Percentiles rank a stretch among this genome's conserved stretches.
phyloP scores from a whole-genome alignment of 2,888 invertebrate genomes.

The Netelia inedita region DNA sequence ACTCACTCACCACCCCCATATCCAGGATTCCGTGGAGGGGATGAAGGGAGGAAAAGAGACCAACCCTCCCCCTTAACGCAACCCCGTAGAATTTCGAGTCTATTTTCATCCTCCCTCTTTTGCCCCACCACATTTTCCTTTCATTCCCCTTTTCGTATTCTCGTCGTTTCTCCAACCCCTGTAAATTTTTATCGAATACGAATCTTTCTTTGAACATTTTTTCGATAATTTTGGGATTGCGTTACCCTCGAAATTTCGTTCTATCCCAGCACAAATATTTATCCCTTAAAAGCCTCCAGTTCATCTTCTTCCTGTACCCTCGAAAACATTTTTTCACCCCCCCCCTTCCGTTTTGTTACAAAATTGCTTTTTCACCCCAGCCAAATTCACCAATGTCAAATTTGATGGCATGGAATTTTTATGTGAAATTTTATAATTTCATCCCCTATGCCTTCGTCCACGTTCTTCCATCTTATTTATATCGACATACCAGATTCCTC shows the following conservation, averaged over 20 bases:
- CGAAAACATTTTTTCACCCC: background rate
- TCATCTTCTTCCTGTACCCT: background rate
- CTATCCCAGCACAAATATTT: background rate
- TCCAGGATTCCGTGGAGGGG: constrained; percentile 42
- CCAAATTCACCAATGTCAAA: no score
- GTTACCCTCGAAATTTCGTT: no score
- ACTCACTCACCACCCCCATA: constrained; percentile 30
- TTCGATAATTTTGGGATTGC: background rate
- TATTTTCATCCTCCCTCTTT: constrained; percentile 35
- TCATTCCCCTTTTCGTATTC: background rate
- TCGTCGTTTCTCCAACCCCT: constrained; percentile 28
- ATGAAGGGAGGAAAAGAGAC: constrained; percentile 21
- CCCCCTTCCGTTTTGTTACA: background rate
- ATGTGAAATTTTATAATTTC: no score
- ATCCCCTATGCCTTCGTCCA: no score
- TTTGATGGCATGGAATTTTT: no score
- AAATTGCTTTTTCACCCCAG: background rate
- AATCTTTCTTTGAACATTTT: background rate
- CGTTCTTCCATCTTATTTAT: no score
- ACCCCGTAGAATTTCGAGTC: constrained; percentile 7
- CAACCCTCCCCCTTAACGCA: background rate
- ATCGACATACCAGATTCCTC: background rate
- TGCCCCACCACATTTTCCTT: constrained; percentile 5
- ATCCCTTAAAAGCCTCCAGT: background rate
- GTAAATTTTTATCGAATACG: background rate